A percentile compares a stretch with the other conserved stretches of the same genome.
Evolutionary conservation across 1,140 invertebrate species (phyloP).

Genomic region (Saxidomus purpurata): DNA sequence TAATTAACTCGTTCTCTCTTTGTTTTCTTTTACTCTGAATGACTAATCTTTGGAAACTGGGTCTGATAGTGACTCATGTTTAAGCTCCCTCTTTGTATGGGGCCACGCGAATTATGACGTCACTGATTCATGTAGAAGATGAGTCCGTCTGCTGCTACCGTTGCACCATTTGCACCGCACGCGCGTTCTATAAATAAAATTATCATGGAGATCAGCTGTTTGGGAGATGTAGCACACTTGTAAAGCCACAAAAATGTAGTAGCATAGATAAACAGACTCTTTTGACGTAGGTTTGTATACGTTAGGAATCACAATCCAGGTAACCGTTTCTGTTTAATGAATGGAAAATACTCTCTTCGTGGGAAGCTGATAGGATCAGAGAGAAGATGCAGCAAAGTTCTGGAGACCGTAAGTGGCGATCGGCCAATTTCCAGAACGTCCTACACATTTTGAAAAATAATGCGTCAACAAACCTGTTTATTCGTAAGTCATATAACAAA

Average conservation of each 20-base stretch:
- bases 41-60: background rate
- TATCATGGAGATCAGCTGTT: constrained; percentile 59
- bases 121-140: background rate
- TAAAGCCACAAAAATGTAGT: constrained; percentile 50
- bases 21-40: background rate
- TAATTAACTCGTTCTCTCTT: background rate
- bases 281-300: constrained; percentile 53
- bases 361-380: constrained; percentile 38
- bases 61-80: constrained; percentile 14
- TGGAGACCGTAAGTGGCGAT: background rate
- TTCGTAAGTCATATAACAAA: no score
- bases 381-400: background rate
- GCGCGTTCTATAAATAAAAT: constrained; percentile 47
- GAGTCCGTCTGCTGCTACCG: background rate
- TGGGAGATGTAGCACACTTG: constrained; percentile 37
- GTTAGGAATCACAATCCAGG: constrained; percentile 20
- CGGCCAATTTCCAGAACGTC: background rate
- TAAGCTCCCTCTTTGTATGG: constrained; percentile 41
- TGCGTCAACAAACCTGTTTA: background rate
- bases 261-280: constrained; percentile 12
- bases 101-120: constrained; percentile 9
- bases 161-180: constrained; percentile 47
- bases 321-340: constrained; percentile 43
- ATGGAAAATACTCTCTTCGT: constrained; percentile 38
- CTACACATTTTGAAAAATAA: background rate